These are phyloP conservation scores for Toxotes jaculatrix DNA, from an alignment of 2,113 vertebrate genomes.

Conservation along the genomic window DNA sequence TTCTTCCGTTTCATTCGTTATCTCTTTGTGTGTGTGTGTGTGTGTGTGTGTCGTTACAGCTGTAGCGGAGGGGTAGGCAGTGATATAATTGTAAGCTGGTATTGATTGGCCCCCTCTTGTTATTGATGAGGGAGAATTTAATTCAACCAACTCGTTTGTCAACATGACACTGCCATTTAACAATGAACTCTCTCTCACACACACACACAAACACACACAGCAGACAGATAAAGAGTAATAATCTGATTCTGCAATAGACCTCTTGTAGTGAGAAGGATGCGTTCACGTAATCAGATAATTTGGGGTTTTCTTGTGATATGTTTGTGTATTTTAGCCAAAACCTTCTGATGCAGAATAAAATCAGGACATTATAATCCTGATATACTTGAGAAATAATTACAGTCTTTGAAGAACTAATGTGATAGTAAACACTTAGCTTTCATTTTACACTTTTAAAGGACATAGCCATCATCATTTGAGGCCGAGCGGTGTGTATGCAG, in stretches of 20 bases:
- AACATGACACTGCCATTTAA: constrained; percentile 86
- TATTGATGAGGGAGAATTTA: constrained; percentile 87
- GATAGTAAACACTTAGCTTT: not conserved
- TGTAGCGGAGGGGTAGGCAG: constrained; percentile 58
- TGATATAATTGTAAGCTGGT: constrained; percentile 85
- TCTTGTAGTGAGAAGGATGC: not conserved
- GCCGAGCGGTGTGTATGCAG: not conserved
- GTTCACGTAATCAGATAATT: not conserved
- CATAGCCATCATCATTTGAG: accelerated
- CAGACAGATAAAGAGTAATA: constrained; percentile 42
- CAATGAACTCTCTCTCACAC: constrained; percentile 80
- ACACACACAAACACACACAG: constrained; percentile 37
- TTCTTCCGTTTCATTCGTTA: constrained; percentile 34
- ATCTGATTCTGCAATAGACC: constrained; percentile 33
- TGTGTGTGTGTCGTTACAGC: constrained; percentile 43
- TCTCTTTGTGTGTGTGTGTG: constrained; percentile 17
- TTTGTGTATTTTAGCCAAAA: not conserved
- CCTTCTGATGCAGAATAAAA: not conserved
- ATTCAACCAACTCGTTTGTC: constrained; percentile 86
- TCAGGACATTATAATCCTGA: not conserved
- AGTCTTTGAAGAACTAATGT: not conserved
- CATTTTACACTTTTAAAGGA: not conserved
- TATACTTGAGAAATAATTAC: not conserved
- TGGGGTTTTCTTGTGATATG: not conserved
- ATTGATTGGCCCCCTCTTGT: constrained; percentile 83